phyloP scores from a whole-genome alignment of 2,888 invertebrate genomes.

The Prenolepis imparis region DNA sequence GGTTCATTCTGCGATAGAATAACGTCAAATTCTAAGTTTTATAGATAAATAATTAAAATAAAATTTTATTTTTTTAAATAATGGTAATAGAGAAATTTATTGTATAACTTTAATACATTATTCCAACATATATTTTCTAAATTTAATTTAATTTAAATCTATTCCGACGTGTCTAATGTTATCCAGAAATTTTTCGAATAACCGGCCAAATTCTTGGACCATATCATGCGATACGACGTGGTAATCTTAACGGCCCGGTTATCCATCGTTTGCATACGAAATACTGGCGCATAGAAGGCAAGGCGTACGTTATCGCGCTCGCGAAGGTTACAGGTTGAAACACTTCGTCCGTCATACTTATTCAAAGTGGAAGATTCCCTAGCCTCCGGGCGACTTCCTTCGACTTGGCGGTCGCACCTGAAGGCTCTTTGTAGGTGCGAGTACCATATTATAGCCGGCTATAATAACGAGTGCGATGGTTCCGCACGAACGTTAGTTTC shows the following conservation, averaged over 20 bases:
- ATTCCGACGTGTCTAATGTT: not conserved
- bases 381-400: constrained; percentile 56
- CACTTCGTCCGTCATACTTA: constrained; percentile 66
- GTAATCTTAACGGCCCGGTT: constrained; percentile 30
- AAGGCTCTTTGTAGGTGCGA: constrained; percentile 60
- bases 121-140: not conserved
- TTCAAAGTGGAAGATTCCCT: constrained; percentile 64
- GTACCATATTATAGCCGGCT: constrained; percentile 58
- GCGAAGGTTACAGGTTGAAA: constrained; percentile 64
- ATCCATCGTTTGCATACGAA: constrained; percentile 46
- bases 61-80: no score
- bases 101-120: not conserved
- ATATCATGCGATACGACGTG: constrained; percentile 37
- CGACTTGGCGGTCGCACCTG: constrained; percentile 49
- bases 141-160: not conserved
- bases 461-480: constrained; percentile 57
- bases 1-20: not conserved
- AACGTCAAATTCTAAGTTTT: not conserved
- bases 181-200: constrained; percentile 24
- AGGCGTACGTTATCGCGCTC: constrained; percentile 56
- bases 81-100: no score
- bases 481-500: constrained; percentile 55
- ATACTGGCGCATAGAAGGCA: constrained; percentile 6
- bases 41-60: no score
- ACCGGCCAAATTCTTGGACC: constrained; percentile 21